A percentile compares a stretch with the other conserved stretches of the same genome.
phyloP scores from a whole-genome alignment of 2,797 vertebrate genomes.

The Carduelis carduelis region DNA sequence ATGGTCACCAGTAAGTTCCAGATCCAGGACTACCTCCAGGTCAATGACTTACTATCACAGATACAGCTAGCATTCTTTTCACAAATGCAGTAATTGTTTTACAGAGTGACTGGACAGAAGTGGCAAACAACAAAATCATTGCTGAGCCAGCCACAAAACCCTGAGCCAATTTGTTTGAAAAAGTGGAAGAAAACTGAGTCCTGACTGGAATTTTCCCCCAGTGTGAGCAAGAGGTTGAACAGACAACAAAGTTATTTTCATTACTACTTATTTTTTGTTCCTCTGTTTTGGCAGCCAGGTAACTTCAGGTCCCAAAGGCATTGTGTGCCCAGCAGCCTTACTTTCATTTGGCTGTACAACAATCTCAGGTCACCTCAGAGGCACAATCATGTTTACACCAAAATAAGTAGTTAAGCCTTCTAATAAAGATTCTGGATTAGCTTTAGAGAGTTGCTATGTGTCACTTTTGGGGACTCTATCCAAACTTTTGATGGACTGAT shows the following conservation, averaged over 20 bases:
- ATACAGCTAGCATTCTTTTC: background rate
- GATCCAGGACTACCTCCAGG: background rate
- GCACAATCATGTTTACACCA: background rate
- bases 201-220: accelerated
- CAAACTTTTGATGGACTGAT: background rate
- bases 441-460: background rate
- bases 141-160: background rate
- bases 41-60: background rate
- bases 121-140: background rate
- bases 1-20: background rate
- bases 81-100: background rate
- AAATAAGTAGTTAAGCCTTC: background rate
- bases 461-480: background rate
- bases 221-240: background rate
- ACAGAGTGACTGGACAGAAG: background rate
- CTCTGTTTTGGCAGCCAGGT: background rate
- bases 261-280: background rate
- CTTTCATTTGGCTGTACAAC: background rate
- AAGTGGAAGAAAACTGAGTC: background rate
- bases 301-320: background rate
- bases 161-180: background rate
- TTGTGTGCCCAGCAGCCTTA: background rate
- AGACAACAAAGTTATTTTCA: background rate
- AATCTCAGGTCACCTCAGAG: background rate
- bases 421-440: background rate